Conservation (phyloP, 2,888 invertebrate genomes). For the Prionchulus punctatus region DNA sequence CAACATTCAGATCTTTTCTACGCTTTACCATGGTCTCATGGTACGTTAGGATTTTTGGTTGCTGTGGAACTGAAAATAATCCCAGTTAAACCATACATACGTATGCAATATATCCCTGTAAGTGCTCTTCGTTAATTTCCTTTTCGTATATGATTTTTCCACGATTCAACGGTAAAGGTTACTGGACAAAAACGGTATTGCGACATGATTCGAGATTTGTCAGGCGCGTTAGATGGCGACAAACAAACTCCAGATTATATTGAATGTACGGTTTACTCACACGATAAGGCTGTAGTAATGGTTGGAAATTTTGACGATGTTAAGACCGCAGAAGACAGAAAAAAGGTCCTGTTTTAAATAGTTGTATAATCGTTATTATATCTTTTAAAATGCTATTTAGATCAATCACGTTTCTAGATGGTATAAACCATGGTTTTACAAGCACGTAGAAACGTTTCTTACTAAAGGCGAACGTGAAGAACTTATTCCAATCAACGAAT, state of each 20-base stretch:
- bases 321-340: constrained; percentile 30
- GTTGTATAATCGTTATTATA: too few relatives aligned
- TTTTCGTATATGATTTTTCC: too few relatives aligned
- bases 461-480: constrained; percentile 40
- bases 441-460: constrained; percentile 47
- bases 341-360: constrained; percentile 14
- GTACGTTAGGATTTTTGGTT: constrained; percentile 50
- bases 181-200: constrained; percentile 49
- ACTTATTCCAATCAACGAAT: constrained; percentile 41
- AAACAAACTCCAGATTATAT: constrained; percentile 44
- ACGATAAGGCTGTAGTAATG: constrained; percentile 50
- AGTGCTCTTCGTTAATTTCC: not conserved
- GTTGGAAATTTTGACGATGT: constrained; percentile 48
- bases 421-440: constrained; percentile 58
- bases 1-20: constrained; percentile 45
- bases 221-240: constrained; percentile 42
- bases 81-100: constrained; percentile 48
- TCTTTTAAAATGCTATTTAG: constrained; percentile 16
- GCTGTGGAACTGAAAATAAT: constrained; percentile 48
- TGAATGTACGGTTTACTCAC: constrained; percentile 49
- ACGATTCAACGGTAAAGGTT: too few relatives aligned
- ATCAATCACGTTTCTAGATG: constrained; percentile 46
- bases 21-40: constrained; percentile 50
- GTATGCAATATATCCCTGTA: constrained; percentile 47
- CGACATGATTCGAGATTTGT: constrained; percentile 44